Conservation (phyloP, 2,113 vertebrate species). For the Oreocharis arfaki region DNA sequence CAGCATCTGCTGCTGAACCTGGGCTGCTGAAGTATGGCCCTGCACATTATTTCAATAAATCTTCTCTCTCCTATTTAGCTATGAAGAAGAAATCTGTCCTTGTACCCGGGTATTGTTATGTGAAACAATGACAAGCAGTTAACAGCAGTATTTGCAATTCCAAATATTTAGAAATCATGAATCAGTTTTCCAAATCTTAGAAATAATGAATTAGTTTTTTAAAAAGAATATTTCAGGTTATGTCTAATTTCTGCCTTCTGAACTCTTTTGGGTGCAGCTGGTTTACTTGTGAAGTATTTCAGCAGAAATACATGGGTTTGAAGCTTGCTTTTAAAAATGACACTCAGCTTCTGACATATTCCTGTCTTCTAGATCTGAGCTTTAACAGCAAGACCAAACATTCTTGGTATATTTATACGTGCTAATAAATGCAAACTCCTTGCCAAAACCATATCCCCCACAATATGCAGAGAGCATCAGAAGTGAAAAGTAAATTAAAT, state of each 20-base stretch:
- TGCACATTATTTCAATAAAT: not conserved
- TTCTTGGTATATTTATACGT: constrained; percentile 34
- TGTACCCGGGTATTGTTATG: not conserved
- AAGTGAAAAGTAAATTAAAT: constrained; percentile 48
- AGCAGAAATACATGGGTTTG: not conserved
- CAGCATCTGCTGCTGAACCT: not conserved
- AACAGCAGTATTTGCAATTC: not conserved
- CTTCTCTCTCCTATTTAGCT: not conserved
- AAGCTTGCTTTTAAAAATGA: constrained; percentile 7
- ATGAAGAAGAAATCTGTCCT: not conserved
- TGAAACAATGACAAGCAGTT: not conserved
- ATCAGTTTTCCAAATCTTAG: not conserved
- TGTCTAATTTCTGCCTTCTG: not conserved
- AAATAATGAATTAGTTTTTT: not conserved
- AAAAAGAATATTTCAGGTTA: not conserved
- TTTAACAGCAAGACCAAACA: constrained; percentile 59
- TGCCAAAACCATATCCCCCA: constrained; percentile 23
- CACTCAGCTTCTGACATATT: not conserved
- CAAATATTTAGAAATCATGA: not conserved
- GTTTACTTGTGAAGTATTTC: not conserved
- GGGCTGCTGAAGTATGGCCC: not conserved
- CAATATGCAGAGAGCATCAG: constrained; percentile 15
- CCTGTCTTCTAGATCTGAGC: constrained; percentile 6
- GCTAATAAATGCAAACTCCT: constrained; percentile 46
- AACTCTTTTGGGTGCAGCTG: not conserved